Percentiles rank a stretch among this genome's conserved stretches.
Evolutionary conservation across 2,888 invertebrate genomes (phyloP).

Genomic region (Drosophila yooni): DNA sequence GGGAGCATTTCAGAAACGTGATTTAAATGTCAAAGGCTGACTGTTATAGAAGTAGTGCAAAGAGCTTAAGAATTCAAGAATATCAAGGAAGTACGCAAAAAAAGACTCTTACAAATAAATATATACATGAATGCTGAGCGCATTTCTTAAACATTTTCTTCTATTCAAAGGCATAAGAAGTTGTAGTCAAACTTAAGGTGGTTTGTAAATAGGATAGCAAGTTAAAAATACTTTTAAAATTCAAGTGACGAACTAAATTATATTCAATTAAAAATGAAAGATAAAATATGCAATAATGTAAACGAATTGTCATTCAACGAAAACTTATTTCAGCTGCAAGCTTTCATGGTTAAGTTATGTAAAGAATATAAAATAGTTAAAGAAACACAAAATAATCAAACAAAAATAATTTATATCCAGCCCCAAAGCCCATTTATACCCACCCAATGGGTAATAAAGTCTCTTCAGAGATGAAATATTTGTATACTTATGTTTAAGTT

Average conservation of each 20-base stretch:
- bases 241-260: not conserved
- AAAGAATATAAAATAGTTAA: too few species aligned
- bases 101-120: not conserved
- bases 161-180: not conserved
- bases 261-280: not conserved
- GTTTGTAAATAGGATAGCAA: not conserved
- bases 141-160: not conserved
- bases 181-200: not conserved
- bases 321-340: too few species aligned
- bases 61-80: not conserved
- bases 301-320: too few species aligned
- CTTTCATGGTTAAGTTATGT: too few species aligned
- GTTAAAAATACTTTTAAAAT: not conserved
- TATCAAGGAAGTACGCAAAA: not conserved
- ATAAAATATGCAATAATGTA: not conserved
- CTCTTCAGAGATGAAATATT: not conserved
- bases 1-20: slow-evolving; percentile 5
- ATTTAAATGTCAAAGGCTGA: slow-evolving; percentile 30
- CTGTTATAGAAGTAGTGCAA: not conserved
- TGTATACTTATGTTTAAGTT: not conserved
- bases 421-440: not conserved
- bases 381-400: not conserved
- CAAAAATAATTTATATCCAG: not conserved
- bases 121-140: not conserved
- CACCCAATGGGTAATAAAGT: not conserved